phyloP scores from a whole-genome alignment of 2,797 vertebrate genomes.

The Peromyscus eremicus region DNA sequence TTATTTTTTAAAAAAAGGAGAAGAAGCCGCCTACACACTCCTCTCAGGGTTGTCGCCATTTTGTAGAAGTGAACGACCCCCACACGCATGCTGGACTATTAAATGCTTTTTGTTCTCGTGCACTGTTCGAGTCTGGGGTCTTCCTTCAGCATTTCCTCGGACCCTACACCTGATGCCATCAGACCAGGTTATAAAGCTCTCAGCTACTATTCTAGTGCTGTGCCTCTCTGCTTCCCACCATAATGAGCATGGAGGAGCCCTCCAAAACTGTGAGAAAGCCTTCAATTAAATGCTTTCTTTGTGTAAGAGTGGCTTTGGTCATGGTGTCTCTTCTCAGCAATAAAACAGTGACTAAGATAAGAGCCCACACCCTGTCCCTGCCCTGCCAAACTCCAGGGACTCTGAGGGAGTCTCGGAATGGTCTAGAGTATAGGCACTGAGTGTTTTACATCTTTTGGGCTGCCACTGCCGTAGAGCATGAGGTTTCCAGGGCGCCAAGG shows the following conservation, averaged over 20 bases:
- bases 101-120: too few species aligned
- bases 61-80: too few species aligned
- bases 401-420: not conserved
- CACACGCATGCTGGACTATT: too few species aligned
- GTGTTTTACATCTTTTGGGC: not conserved
- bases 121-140: too few species aligned
- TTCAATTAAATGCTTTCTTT: not conserved
- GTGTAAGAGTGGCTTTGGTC: not conserved
- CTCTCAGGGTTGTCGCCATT: too few species aligned
- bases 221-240: not conserved
- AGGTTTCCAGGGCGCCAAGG: not conserved
- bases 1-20: too few species aligned
- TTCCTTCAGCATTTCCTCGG: too few species aligned
- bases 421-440: not conserved
- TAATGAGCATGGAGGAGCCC: not conserved
- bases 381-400: not conserved
- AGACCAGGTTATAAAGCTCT: too few species aligned
- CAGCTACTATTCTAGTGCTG: not conserved
- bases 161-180: not conserved
- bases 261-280: not conserved
- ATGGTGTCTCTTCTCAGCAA: not conserved
- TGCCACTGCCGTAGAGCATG: too few species aligned
- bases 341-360: not conserved
- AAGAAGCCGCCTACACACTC: too few species aligned
- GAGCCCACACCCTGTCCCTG: not conserved